These are phyloP conservation scores for Synchiropus splendidus DNA, from an alignment of 2,113 vertebrate species.

Conservation along the genomic window DNA sequence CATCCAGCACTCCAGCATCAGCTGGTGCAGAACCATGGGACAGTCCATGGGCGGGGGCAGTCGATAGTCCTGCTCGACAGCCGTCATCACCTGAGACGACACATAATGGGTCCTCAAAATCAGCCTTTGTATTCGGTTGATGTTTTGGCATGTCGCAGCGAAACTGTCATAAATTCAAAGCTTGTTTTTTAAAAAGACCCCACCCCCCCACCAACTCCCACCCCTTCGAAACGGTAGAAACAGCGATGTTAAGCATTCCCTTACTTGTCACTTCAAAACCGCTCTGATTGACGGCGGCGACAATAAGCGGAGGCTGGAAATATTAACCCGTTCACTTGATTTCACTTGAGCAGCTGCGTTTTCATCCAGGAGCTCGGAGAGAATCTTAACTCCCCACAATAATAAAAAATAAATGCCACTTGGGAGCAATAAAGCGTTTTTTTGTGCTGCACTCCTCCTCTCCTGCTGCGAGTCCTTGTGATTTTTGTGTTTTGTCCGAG, in stretches of 20 bases:
- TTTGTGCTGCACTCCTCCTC: slow-evolving; percentile 32
- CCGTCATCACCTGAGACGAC: slow-evolving; percentile 85
- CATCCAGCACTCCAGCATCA: slow-evolving; percentile 99
- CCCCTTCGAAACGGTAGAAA: slow-evolving; percentile 30
- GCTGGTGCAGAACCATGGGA: slow-evolving; percentile 92
- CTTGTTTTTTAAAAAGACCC: slow-evolving; percentile 9
- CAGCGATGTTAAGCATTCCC: slow-evolving; percentile 15
- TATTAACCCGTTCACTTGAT: slow-evolving; percentile 31
- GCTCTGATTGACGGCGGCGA: slow-evolving; percentile 33
- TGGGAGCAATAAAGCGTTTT: slow-evolving; percentile 49
- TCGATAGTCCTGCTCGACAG: slow-evolving; percentile 95
- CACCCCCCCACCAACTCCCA: slow-evolving; percentile 33
- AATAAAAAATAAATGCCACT: slow-evolving; percentile 38
- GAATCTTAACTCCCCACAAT: slow-evolving; percentile 40
- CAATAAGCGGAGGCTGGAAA: slow-evolving; percentile 39
- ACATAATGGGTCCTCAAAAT: background rate
- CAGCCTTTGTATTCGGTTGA: background rate
- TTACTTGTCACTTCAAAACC: slow-evolving; percentile 26
- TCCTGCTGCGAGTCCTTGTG: slow-evolving; percentile 49
- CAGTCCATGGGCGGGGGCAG: slow-evolving; percentile 98
- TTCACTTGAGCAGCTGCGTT: slow-evolving; percentile 36
- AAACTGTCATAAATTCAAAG: background rate
- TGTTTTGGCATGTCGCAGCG: background rate
- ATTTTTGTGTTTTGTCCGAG: slow-evolving; percentile 42
- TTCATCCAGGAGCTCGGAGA: slow-evolving; percentile 31